phyloP scores from a whole-genome alignment of 2,797 vertebrate species.

The Thunnus albacares region DNA sequence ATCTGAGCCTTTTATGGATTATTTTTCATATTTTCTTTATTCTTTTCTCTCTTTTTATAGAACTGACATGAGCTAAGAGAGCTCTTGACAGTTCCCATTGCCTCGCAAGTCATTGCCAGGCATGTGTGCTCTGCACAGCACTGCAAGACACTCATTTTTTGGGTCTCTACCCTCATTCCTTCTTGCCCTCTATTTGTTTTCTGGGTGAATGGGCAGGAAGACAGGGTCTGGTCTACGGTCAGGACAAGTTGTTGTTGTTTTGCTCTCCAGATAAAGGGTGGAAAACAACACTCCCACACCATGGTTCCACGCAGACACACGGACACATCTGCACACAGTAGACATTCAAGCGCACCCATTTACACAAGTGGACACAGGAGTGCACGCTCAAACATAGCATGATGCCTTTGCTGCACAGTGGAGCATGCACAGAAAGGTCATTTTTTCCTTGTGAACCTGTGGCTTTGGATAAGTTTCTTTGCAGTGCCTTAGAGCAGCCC shows the following conservation, averaged over 20 bases:
- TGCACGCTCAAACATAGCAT: conserved; percentile 33
- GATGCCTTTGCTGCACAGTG: conserved; percentile 37
- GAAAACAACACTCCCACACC: conserved; percentile 45
- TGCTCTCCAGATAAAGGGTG: conserved; percentile 44
- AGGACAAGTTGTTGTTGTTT: conserved; percentile 58
- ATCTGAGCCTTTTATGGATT: conserved; percentile 41
- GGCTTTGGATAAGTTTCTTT: conserved; percentile 44
- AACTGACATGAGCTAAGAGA: conserved; percentile 50
- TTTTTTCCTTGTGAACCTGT: conserved; percentile 37
- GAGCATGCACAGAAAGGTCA: conserved; percentile 54
- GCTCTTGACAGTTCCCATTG: conserved; percentile 62
- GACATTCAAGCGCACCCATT: conserved; percentile 24
- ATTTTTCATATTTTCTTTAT: conserved; percentile 46
- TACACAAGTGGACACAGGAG: conserved; percentile 48
- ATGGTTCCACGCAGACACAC: conserved; percentile 30
- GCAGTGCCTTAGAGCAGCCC: conserved; percentile 3
- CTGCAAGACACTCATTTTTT: conserved; percentile 33
- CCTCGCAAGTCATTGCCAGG: conserved; percentile 44
- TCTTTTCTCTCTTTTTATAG: conserved; percentile 51
- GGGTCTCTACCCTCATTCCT: conserved; percentile 42
- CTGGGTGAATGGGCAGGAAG: conserved; percentile 63
- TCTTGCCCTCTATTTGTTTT: conserved; percentile 62
- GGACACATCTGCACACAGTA: conserved; percentile 17
- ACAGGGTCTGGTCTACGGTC: conserved; percentile 46
- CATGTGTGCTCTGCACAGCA: conserved; percentile 26